Evolutionary conservation across 2,888 invertebrate species (phyloP), one percentile per base, ranked within the genome.

Genomic region (Cephalotes varians): DNA sequence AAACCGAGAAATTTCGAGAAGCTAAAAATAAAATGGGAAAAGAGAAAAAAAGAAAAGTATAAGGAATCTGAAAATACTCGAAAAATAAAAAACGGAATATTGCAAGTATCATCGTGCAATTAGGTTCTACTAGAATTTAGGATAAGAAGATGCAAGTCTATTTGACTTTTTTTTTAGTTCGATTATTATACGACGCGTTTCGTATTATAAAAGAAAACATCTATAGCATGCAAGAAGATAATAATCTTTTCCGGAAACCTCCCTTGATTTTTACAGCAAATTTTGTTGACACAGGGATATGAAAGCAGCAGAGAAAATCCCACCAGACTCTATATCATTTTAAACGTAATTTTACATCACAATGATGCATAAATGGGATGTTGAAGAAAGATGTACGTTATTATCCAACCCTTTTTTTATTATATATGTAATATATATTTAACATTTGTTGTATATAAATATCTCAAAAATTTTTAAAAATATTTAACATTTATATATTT

Each of bases 271-370:
- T 64, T n/a, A 49, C 25, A 25, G 31, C 51, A 62, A 74, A 62
- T 74, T 74, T 74, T 73, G n/a, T 62, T 34, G 40, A 34, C 25
- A 51, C 72, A 65, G 28, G 18, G 44, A 9, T 44, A 21, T 12
- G 72, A 71, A 54, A 71, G 44, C 12, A 37, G 54, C 25, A 54
- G 5, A 9, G 71, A 71, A 54, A 54, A 71, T 71, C 37, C 54
- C 37, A 25, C 25, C 25, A 54, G 54, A 54, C 15, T 25, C 37
- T 34, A 51, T 58, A 28, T 34, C 40, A 56, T 47, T 54, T 56
- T 54, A 72, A n/a, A 56, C 51, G 34, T 69, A 69, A 69, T 69
- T 69, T 51, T 69, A 69, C 31, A 69, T 69, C 21, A 69, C 34
- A 69, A 69, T 69, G 69, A 51, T n/a, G 21, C 31, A 69, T 21